Conservation (phyloP, 2,797 vertebrate species). For the Kryptolebias ocellatus region DNA sequence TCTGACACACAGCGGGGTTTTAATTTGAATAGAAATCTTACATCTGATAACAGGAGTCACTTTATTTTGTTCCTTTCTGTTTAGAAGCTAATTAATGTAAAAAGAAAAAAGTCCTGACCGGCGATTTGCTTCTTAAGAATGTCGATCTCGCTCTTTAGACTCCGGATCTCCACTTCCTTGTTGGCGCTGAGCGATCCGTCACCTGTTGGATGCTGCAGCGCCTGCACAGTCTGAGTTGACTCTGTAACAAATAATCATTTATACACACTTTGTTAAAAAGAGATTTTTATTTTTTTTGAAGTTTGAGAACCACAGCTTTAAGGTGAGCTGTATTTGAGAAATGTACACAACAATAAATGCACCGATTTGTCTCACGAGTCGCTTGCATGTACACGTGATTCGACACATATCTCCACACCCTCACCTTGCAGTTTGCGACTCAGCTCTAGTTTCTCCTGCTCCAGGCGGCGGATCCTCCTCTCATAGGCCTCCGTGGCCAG, state of each 20-base stretch:
- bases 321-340: neutral
- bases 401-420: neutral
- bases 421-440: conserved; percentile 96
- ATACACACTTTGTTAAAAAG: neutral
- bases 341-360: neutral
- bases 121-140: conserved; percentile 93
- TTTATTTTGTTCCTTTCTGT: neutral
- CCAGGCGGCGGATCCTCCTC: conserved; percentile 93
- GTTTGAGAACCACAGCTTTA: too few species aligned
- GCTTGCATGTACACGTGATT: neutral
- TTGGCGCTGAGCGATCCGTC: conserved; percentile 85
- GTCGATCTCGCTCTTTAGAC: conserved; percentile 94
- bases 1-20: conserved; percentile 73
- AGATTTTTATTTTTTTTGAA: too few species aligned
- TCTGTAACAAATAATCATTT: conserved; percentile 74
- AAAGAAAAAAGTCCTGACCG: conserved; percentile 74
- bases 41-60: too few species aligned
- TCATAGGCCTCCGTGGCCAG: conserved; percentile 97
- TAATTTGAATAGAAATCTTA: neutral
- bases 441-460: conserved; percentile 96
- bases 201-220: conserved; percentile 88
- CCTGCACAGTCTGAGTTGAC: conserved; percentile 94
- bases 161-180: conserved; percentile 95
- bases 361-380: too few species aligned
- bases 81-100: neutral